A percentile compares a stretch with the other conserved stretches of the same genome.
These are phyloP conservation scores for Drosophila falleni DNA, from an alignment of 2,888 invertebrate species.

Conservation along the genomic window DNA sequence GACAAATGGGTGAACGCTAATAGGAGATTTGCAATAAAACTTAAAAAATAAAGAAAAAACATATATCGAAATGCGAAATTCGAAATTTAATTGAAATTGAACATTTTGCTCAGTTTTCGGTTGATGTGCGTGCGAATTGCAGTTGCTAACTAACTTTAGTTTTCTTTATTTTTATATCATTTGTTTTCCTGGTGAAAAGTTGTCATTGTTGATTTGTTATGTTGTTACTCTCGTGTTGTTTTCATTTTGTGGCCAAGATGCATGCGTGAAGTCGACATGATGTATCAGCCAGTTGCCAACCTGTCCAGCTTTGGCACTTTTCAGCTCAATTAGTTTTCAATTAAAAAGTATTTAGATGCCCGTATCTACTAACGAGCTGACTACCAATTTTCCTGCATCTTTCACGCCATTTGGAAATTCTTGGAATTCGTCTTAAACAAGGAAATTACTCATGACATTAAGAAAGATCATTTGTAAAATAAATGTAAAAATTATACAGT, in stretches of 20 bases:
- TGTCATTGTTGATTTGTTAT: conserved; percentile 45
- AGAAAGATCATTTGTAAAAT: not conserved
- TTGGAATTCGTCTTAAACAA: conserved; percentile 22
- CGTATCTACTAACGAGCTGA: conserved; percentile 29
- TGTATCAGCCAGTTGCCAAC: conserved; percentile 43
- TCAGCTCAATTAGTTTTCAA: conserved; percentile 67
- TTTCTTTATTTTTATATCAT: conserved; percentile 17
- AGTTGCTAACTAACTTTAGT: conserved; percentile 2
- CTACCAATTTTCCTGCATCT: conserved; percentile 24
- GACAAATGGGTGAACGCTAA: conserved; percentile 24
- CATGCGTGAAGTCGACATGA: conserved; percentile 27
- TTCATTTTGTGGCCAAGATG: not conserved
- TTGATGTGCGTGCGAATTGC: conserved; percentile 39
- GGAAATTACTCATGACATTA: conserved; percentile 6
- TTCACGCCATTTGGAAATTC: conserved; percentile 45
- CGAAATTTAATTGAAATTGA: conserved; percentile 31
- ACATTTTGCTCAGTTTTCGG: conserved; percentile 31
- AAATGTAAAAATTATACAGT: conserved; percentile 10
- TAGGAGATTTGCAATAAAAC: conserved; percentile 17
- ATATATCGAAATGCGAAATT: conserved; percentile 21
- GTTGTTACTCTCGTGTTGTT: conserved; percentile 5
- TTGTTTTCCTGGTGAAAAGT: conserved; percentile 73
- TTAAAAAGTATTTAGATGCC: conserved; percentile 63
- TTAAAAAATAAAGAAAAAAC: conserved; percentile 1
- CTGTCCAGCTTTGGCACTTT: conserved; percentile 49